These are phyloP conservation scores for Stomatorhinus walkeri DNA, from an alignment of 2,797 vertebrate species.

Conservation along the genomic window DNA sequence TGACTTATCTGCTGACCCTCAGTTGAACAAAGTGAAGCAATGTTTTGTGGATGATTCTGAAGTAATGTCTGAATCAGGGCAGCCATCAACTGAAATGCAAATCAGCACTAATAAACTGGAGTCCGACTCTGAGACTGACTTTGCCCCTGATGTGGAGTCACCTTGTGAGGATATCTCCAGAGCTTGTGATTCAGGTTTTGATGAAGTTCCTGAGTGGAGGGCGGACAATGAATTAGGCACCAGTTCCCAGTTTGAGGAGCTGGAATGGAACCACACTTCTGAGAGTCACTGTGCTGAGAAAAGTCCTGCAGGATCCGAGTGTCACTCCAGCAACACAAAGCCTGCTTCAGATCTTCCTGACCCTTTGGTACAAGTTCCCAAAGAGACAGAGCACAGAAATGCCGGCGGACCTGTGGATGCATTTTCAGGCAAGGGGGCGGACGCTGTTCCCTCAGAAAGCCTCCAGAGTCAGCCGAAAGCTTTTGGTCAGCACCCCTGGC, in stretches of 20 bases:
- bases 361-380: slow-evolving; percentile 9
- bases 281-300: not conserved
- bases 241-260: slow-evolving; percentile 21
- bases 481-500: not conserved
- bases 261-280: slow-evolving; percentile 9
- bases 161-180: not conserved
- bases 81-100: slow-evolving; percentile 6
- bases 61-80: slow-evolving; percentile 3
- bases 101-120: slow-evolving; percentile 13
- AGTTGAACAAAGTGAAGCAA: slow-evolving; percentile 20
- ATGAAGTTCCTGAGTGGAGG: not conserved
- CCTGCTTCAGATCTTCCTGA: not conserved
- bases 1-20: slow-evolving; percentile 17
- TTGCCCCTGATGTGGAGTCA: slow-evolving; percentile 2
- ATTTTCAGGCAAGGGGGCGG: not conserved
- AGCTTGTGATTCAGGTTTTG: not conserved
- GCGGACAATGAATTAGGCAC: slow-evolving; percentile 16
- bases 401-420: not conserved
- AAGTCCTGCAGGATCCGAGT: not conserved
- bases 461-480: not conserved
- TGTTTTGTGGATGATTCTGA: not conserved
- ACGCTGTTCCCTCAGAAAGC: not conserved
- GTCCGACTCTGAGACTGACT: not conserved
- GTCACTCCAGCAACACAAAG: slow-evolving; percentile 37
- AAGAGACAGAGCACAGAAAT: slow-evolving; percentile 1